A percentile compares a stretch with the other conserved stretches of the same genome.
These are phyloP conservation scores for Cyclina sinensis DNA, from an alignment of 1,140 invertebrate species.

Conservation along the genomic window DNA sequence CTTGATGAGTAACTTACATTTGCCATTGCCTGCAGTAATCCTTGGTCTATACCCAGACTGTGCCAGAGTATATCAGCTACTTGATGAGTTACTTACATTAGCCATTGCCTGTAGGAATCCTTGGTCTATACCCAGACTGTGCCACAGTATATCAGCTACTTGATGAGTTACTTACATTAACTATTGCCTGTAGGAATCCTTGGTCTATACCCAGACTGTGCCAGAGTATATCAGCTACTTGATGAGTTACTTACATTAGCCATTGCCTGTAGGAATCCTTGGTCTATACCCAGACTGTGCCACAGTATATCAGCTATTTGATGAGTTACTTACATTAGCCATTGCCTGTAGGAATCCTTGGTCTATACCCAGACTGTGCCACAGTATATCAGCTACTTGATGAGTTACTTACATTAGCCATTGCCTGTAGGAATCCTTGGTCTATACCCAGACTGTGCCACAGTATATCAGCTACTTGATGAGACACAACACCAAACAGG, in stretches of 20 bases:
- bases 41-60: too few species aligned
- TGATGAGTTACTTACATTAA: constrained; percentile 79
- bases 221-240: too few species aligned
- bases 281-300: constrained; percentile 82
- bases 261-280: constrained; percentile 83
- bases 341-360: constrained; percentile 83
- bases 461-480: constrained; percentile 83
- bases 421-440: constrained; percentile 82
- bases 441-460: constrained; percentile 84
- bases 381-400: constrained; percentile 77
- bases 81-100: constrained; percentile 80
- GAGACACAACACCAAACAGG: constrained; percentile 80
- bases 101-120: constrained; percentile 83
- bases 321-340: constrained; percentile 81
- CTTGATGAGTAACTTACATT: too few species aligned
- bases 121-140: constrained; percentile 82
- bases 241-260: constrained; percentile 80
- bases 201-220: constrained; percentile 82
- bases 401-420: constrained; percentile 78
- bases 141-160: too few species aligned
- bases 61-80: too few species aligned
- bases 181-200: constrained; percentile 83
- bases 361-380: constrained; percentile 83
- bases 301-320: too few species aligned
- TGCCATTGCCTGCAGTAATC: too few species aligned